These are phyloP conservation scores for Ibycter americanus DNA, from an alignment of 2,797 vertebrate genomes.

Conservation along the genomic window DNA sequence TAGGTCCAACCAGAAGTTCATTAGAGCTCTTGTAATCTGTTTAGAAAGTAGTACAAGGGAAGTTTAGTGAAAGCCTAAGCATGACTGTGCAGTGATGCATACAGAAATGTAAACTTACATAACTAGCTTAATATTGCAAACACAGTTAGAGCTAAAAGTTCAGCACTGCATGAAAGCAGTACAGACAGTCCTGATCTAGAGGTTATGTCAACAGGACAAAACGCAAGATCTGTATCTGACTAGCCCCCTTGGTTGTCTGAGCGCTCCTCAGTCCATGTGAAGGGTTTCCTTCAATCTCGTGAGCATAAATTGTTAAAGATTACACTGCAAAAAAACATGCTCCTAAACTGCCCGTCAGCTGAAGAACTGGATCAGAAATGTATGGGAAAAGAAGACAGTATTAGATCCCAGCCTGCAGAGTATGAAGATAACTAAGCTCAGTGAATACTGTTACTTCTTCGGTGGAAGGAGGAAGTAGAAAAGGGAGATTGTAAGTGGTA, in stretches of 20 bases:
- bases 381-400: background rate
- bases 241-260: background rate
- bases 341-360: background rate
- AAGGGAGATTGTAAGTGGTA: background rate
- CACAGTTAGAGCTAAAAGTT: background rate
- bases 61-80: background rate
- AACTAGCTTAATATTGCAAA: conserved; percentile 30
- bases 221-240: background rate
- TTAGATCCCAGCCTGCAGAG: background rate
- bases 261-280: background rate
- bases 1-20: background rate
- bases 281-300: background rate
- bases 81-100: conserved; percentile 3
- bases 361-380: background rate
- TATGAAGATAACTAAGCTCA: background rate
- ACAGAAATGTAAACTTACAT: conserved; percentile 15
- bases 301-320: background rate
- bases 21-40: background rate
- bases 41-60: background rate
- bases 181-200: background rate
- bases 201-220: background rate
- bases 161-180: conserved; percentile 8
- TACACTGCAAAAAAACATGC: background rate
- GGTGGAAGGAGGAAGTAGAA: background rate
- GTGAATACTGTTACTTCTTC: background rate